Evolutionary conservation across 2,113 vertebrate genomes (phyloP).

Genomic region (Microtus montanus): DNA sequence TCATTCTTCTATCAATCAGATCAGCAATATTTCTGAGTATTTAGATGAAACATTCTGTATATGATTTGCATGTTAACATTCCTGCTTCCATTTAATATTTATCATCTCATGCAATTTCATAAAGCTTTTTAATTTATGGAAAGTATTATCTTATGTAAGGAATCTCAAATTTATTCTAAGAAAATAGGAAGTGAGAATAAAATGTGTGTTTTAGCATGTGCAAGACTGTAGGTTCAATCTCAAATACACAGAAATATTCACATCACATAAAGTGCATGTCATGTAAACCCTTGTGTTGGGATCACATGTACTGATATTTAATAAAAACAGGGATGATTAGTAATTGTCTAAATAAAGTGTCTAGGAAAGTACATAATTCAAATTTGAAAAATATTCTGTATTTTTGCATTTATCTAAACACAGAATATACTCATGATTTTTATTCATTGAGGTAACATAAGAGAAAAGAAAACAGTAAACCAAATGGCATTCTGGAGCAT

Average conservation of each 20-base stretch:
- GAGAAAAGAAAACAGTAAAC: not conserved
- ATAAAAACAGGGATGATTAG: not conserved
- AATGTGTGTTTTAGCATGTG: not conserved
- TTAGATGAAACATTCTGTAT: not conserved
- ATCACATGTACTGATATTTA: not conserved
- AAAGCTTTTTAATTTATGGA: not conserved
- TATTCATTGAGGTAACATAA: not conserved
- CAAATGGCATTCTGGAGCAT: not conserved
- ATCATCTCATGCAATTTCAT: not conserved
- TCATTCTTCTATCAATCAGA: not conserved
- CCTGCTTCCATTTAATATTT: not conserved
- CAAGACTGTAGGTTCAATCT: not conserved
- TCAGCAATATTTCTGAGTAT: not conserved
- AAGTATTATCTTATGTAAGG: not conserved
- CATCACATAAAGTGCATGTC: not conserved
- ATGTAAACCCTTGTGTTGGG: not conserved
- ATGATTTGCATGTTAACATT: not conserved
- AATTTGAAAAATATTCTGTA: not conserved
- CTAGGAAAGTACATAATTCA: not conserved
- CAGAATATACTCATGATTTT: not conserved
- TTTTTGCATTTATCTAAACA: not conserved
- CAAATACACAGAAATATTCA: not conserved
- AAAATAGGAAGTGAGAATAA: not conserved
- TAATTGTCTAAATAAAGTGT: not conserved
- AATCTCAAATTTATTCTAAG: not conserved